Base-by-base conservation (phyloP, 1,140 invertebrate species). In the Wiebesia pumilae region DNA sequence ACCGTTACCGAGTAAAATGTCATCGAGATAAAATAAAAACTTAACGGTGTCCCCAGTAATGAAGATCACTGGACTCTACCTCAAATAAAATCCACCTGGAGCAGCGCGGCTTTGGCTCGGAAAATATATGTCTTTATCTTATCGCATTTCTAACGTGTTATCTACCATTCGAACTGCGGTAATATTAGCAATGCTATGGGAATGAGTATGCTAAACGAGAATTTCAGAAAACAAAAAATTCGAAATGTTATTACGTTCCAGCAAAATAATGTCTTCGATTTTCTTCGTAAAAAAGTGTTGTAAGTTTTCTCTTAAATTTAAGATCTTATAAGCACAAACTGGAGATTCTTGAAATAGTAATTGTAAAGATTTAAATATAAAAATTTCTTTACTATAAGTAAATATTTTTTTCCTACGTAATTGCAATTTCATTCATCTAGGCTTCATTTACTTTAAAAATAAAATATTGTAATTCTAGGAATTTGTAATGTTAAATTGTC, bases 21-120 rank as follows among this genome's bases (percentile, higher is more conserved):
- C 35, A 43, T 27, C 3, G 62, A 67, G 75, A 80, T 80, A 80
- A 85, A 85, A 80, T 85, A 43, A 79, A 80, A 80, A 69, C 43
- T 43, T 80, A 54, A 80, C 83, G 43, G 54, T n/a, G n/a, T 27
- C 58, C 2, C 10, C 47, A 33, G 14, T 35, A 40, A 58, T 35
- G 38, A 33, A 62, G 33, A 58, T 80, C 24, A 47, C 3, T 30
- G 43, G 30, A 35, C 21, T 54, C 10, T 47, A 40, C 9, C 33
- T 84, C 21, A 16, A 80, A 85, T 85, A 69, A 78, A 62, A 67
- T 54, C 58, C 83, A 84, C 58, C 58, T 47, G 58, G 38, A 54
- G 9, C 51, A 54, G 51, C 14, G 27, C 43, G n/a, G 40, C 12
- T 78, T n/a, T 47, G 3, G 24, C 51, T 16, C 9, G 51, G 51